Conservation (phyloP, 2,797 vertebrate genomes). For the Rhinatrema bivittatum region DNA sequence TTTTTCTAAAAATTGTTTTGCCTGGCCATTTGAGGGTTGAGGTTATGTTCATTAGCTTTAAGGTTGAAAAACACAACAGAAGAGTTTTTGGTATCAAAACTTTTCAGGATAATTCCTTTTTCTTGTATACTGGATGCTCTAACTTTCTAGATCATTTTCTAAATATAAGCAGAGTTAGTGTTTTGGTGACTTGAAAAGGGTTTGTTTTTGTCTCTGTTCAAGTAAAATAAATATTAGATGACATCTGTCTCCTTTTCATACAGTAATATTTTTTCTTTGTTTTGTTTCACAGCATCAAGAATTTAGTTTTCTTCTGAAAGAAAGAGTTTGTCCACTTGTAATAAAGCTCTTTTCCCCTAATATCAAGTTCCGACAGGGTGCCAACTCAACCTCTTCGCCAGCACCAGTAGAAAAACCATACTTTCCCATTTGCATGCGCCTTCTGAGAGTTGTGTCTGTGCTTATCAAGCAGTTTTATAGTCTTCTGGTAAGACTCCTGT, state of each 20-base stretch:
- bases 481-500: conserved; percentile 74
- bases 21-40: too few species aligned
- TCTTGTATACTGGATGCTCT: neutral
- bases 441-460: conserved; percentile 92
- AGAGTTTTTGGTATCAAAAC: too few species aligned
- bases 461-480: conserved; percentile 98
- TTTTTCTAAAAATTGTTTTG: too few species aligned
- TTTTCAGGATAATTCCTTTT: too few species aligned
- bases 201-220: too few species aligned
- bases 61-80: too few species aligned
- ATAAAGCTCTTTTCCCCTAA: conserved; percentile 99
- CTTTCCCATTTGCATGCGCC: conserved; percentile 97
- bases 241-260: too few species aligned
- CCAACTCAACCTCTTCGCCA: conserved; percentile 75
- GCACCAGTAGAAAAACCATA: conserved; percentile 97
- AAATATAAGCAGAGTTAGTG: too few species aligned
- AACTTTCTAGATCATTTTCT: too few species aligned
- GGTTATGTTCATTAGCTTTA: too few species aligned
- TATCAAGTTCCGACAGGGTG: conserved; percentile 97
- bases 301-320: conserved; percentile 97
- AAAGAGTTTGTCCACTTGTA: conserved; percentile 94
- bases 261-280: neutral
- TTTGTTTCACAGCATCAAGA: conserved; percentile 80
- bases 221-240: too few species aligned
- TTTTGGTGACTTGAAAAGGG: too few species aligned